These are phyloP conservation scores for Rhabdornis inornatus DNA, from an alignment of 2,113 vertebrate genomes.

Conservation along the genomic window DNA sequence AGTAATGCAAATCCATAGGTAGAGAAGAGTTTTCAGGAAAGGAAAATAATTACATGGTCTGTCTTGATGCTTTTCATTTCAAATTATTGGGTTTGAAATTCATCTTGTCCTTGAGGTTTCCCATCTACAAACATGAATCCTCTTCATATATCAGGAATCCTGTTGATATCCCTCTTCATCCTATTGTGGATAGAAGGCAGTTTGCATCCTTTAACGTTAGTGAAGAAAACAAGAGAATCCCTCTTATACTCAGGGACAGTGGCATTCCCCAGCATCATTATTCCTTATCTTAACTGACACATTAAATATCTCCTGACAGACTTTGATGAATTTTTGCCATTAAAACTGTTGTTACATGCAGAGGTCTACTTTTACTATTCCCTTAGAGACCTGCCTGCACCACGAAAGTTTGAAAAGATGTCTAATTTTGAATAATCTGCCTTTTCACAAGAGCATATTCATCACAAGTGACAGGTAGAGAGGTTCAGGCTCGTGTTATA, in stretches of 20 bases:
- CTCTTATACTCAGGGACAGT: background rate
- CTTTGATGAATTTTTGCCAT: constrained; percentile 66
- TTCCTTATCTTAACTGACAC: constrained; percentile 46
- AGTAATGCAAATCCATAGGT: background rate
- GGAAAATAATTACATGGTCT: background rate
- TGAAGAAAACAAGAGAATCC: constrained; percentile 37
- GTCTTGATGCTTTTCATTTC: background rate
- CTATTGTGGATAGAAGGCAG: background rate
- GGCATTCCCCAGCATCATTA: constrained; percentile 26
- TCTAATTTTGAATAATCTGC: constrained; percentile 56
- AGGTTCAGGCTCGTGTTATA: constrained; percentile 3
- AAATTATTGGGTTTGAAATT: background rate
- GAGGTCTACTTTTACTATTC: constrained; percentile 27
- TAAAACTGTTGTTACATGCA: constrained; percentile 63
- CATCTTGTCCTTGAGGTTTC: background rate
- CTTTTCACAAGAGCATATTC: constrained; percentile 52
- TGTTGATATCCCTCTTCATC: background rate
- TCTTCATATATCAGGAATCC: background rate
- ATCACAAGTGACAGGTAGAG: constrained; percentile 50
- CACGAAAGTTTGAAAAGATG: constrained; percentile 55
- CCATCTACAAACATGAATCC: background rate
- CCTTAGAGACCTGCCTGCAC: constrained; percentile 42
- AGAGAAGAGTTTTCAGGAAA: background rate
- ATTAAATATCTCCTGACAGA: constrained; percentile 63
- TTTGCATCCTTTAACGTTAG: background rate